Evolutionary conservation across 2,113 vertebrate genomes (phyloP), one percentile per base, ranked within the genome.

Genomic region (Oryzias curvinotus): DNA sequence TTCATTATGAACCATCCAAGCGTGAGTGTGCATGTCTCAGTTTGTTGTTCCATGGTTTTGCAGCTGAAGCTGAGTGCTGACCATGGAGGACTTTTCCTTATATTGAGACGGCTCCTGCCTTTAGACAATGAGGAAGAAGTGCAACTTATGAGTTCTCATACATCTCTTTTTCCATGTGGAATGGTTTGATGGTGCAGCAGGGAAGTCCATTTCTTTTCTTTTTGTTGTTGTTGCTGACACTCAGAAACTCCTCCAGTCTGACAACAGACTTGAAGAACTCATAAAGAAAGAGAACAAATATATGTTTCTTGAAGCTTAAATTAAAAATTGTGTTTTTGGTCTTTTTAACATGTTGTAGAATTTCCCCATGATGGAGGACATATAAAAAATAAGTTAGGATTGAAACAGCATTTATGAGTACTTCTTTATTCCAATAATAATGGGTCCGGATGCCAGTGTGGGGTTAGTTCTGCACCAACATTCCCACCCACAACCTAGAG

Each of bases 1-100:
- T 36, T 72, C 52, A 77, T 71, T 57, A 70, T 3, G 1, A 45
- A n/a, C 41, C 28, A 48, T 47, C 55, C 53, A 59, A 63, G 68
- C 59, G 57, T 14, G 8, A 64, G 13, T 10, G 19, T 1, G 10
- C 4, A 1, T 1, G 12, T 12, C 15, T 68, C 66, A 23, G 6
- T 52, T 65, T 54, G 52, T 52, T 15, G 14, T 55, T 65, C 7
- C 14, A 14, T 18, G 25, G 28, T 45, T 59, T 17, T n/a, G 56
- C 52, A 68, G 65, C 67, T 50, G 46, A 13, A 57, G 3, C 61
- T 68, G 53, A 57, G 2, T 53, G n/a, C 45, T 57, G 63, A 72
- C 55, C 57, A 58, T 3, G 52, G 23, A 57, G 14, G 59, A 51
- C 52, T 47, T 52, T 72, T 18, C 57, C 17, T 19, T 53, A 16